Conservation (phyloP, 1,140 invertebrate species). For the Listronotus oregonensis region DNA sequence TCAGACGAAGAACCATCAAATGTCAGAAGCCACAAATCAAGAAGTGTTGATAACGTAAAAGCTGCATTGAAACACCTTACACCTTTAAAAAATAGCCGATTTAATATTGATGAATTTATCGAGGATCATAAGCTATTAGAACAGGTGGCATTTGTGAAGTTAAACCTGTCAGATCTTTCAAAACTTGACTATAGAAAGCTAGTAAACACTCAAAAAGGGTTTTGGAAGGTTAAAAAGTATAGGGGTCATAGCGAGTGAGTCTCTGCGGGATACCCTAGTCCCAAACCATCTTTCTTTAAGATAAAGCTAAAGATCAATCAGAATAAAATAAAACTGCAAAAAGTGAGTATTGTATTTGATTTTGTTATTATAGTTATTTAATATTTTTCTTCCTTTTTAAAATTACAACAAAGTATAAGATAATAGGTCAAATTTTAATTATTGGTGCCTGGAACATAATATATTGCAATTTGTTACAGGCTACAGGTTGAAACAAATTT, state of each 20-base stretch:
- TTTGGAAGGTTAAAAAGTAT: not conserved
- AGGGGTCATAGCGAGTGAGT: not conserved
- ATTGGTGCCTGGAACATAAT: too few relatives aligned
- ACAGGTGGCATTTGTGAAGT: conserved; percentile 16
- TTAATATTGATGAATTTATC: conserved; percentile 6
- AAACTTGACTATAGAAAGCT: not conserved
- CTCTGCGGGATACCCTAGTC: not conserved
- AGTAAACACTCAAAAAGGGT: not conserved
- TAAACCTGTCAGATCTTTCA: not conserved
- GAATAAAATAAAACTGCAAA: conserved; percentile 1
- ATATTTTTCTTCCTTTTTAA: too few relatives aligned
- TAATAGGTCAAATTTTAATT: too few relatives aligned
- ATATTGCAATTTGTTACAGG: too few relatives aligned
- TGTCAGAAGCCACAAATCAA: too few relatives aligned
- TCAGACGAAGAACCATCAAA: not conserved
- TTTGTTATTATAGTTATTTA: too few relatives aligned
- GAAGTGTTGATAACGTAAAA: not conserved
- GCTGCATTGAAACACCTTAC: conserved; percentile 9
- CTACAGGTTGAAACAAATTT: too few relatives aligned
- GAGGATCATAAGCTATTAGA: conserved; percentile 8
- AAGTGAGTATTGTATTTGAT: not conserved
- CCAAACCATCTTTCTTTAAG: conserved; percentile 9
- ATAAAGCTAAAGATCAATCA: conserved; percentile 1
- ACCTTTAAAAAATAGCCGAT: conserved; percentile 9
- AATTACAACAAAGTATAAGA: too few relatives aligned